Evolutionary conservation across 2,113 vertebrate genomes (phyloP), one percentile per base, ranked within the genome.

Genomic region (Narcine bancroftii): DNA sequence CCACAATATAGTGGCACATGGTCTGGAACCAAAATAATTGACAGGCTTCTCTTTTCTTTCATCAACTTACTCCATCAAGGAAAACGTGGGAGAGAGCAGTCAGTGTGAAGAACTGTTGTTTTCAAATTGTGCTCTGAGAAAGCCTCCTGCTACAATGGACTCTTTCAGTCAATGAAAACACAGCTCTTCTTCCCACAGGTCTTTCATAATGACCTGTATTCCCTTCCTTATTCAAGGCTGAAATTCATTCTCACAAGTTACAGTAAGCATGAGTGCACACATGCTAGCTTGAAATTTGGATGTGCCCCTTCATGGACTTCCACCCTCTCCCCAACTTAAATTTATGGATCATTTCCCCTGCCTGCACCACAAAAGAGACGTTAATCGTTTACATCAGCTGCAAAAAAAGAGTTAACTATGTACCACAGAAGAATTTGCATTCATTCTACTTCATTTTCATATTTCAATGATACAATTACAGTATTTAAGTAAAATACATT

Each of bases 101-200:
- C 63, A 69, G 39, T 91, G 89, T 91, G 63, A 91, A 91, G 65
- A 69, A 66, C 89, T 47, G 89, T 26, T 91, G 89, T 91, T 69
- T 91, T 91, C 26, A 91, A 91, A 66, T 91, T 91, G 63, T 91
- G 89, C 89, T 91, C 39, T 69, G 65, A 91, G 39, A 91, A 91
- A 91, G 65, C 42, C 24, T 71, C 65, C 39, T 69, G 65, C 65
- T 45, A 91, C 87, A 91, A 91, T 66, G 39, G 36, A 91, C 63
- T 91, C 89, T 91, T 91, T 91, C 89, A 91, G 36, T 91, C 60
- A 66, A 65, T 45, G 39, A 69, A 39, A 65, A 91, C 39, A 91
- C 89, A 47, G 65, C 47, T 69, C 63, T 47, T 91, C 89, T 91
- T 69, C 89, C 87, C 89, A 91, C 89, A 69, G 89, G 81, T 56